A percentile compares a stretch with the other conserved stretches of the same genome.
These are phyloP conservation scores for Stegastes partitus DNA, from an alignment of 2,113 vertebrate genomes.

Conservation along the genomic window DNA sequence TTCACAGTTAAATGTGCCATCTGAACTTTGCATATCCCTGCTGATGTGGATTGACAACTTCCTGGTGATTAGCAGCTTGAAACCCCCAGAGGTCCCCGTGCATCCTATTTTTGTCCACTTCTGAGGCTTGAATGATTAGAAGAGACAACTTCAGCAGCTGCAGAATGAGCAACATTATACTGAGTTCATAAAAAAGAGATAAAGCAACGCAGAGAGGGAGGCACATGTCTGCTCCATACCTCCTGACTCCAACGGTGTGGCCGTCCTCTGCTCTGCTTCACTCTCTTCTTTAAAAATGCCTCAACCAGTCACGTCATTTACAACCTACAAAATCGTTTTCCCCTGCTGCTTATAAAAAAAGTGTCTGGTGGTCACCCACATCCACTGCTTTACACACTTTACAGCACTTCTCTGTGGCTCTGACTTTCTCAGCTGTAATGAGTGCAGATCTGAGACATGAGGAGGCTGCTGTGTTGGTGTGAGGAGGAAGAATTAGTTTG, in stretches of 20 bases:
- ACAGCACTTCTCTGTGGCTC: slow-evolving; percentile 33
- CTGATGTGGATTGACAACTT: slow-evolving; percentile 35
- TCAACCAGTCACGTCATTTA: slow-evolving; percentile 75
- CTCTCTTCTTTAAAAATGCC: slow-evolving; percentile 73
- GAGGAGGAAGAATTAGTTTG: neutral
- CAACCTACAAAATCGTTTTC: slow-evolving; percentile 66
- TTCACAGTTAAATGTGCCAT: slow-evolving; percentile 18
- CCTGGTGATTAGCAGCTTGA: slow-evolving; percentile 35
- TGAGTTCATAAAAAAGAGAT: slow-evolving; percentile 19
- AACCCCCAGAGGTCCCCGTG: slow-evolving; percentile 1
- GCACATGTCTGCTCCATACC: slow-evolving; percentile 64
- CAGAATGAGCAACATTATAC: slow-evolving; percentile 26
- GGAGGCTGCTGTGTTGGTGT: neutral
- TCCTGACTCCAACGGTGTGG: slow-evolving; percentile 74
- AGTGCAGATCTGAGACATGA: neutral
- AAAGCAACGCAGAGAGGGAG: neutral
- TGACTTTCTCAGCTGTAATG: slow-evolving; percentile 9
- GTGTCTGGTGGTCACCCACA: slow-evolving; percentile 51
- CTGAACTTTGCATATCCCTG: slow-evolving; percentile 15
- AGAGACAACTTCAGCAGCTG: slow-evolving; percentile 15
- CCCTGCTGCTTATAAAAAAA: slow-evolving; percentile 70
- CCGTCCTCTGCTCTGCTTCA: slow-evolving; percentile 32
- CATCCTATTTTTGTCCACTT: slow-evolving; percentile 1
- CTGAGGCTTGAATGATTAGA: slow-evolving; percentile 14
- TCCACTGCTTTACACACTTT: slow-evolving; percentile 44